Evolutionary conservation across 2,888 invertebrate species (phyloP).

Genomic region (Drepanosiphum platanoidis): DNA sequence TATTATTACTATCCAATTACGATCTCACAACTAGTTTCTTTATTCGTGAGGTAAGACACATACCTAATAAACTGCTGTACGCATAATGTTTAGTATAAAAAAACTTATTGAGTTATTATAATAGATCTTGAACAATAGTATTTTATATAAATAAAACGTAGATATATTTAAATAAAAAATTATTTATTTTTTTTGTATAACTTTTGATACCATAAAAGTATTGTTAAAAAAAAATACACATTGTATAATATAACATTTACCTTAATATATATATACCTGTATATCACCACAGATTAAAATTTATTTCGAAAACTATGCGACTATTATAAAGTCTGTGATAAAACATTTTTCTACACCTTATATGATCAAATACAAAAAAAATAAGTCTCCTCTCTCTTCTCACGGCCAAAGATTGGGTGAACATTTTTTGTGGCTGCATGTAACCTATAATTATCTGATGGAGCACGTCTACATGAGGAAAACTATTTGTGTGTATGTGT

Average conservation of each 20-base stretch:
- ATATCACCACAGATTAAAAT: constrained; percentile 2
- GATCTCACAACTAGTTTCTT: constrained; percentile 49
- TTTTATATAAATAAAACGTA: not conserved
- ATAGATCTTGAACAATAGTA: constrained; percentile 20
- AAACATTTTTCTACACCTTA: constrained; percentile 53
- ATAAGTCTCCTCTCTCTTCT: constrained; percentile 61
- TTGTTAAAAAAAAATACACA: not conserved
- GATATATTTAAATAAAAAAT: not conserved
- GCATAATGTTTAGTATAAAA: not conserved
- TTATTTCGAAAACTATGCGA: constrained; percentile 39
- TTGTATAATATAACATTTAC: not conserved
- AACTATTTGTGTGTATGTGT: constrained; percentile 13
- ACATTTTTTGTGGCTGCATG: constrained; percentile 59
- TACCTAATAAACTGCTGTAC: not conserved
- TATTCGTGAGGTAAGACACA: not conserved
- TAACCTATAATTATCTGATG: constrained; percentile 60
- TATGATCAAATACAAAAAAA: constrained; percentile 55
- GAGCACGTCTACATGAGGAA: constrained; percentile 60
- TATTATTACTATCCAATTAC: constrained; percentile 56
- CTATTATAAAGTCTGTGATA: constrained; percentile 44
- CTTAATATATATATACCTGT: no score
- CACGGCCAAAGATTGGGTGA: constrained; percentile 62
- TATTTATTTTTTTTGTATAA: not conserved
- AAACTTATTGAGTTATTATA: not conserved
- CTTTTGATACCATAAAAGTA: not conserved